Percentiles rank a stretch among this genome's conserved stretches.
Conservation (phyloP, 2,888 invertebrate genomes). For the Empis stercorea region DNA sequence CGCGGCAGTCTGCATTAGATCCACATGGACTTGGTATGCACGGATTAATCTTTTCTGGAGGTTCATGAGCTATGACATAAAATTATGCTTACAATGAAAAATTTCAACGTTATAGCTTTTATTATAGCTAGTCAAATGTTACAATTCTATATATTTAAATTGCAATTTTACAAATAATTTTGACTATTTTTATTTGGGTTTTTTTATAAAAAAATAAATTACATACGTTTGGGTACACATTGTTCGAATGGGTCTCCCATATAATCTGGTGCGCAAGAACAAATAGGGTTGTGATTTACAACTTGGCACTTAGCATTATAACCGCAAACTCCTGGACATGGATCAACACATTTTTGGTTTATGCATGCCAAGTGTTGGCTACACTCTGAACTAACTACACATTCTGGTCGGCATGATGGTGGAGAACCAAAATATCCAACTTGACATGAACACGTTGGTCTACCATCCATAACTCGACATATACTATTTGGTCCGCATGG, state of each 20-base stretch:
- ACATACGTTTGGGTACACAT: constrained; percentile 40
- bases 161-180: too few species aligned
- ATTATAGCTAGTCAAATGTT: too few species aligned
- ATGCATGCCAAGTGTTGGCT: constrained; percentile 60
- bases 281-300: constrained; percentile 66
- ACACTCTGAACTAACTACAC: constrained; percentile 67
- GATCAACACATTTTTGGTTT: constrained; percentile 63
- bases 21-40: constrained; percentile 67
- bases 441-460: constrained; percentile 65
- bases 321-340: constrained; percentile 65
- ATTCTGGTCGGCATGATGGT: constrained; percentile 64
- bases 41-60: constrained; percentile 33
- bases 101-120: too few species aligned
- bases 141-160: too few species aligned
- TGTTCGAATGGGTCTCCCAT: constrained; percentile 66
- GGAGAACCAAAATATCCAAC: constrained; percentile 61
- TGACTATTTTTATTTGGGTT: too few species aligned
- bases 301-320: constrained; percentile 65
- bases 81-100: too few species aligned
- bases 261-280: constrained; percentile 55
- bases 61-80: neutral
- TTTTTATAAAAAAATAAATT: too few species aligned
- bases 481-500: constrained; percentile 69
- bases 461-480: constrained; percentile 55
- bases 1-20: constrained; percentile 60